Evolutionary conservation across 2,797 vertebrate genomes (phyloP).

Genomic region (Enteromius paludinosus): DNA sequence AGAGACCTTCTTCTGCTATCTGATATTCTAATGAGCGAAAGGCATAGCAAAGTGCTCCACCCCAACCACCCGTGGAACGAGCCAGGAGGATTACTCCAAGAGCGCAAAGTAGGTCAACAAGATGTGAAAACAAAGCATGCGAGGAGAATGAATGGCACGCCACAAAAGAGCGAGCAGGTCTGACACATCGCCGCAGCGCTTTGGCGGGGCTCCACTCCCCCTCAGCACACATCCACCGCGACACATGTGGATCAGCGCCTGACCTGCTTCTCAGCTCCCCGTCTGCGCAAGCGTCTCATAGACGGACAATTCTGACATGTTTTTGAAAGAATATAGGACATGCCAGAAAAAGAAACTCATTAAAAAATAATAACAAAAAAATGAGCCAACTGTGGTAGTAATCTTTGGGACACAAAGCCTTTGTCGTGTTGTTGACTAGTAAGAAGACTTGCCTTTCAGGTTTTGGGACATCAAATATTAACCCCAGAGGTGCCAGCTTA

Average conservation of each 20-base stretch:
- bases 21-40: conserved; percentile 64
- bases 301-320: conserved; percentile 42
- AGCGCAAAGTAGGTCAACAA: conserved; percentile 68
- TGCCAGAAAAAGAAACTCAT: conserved; percentile 46
- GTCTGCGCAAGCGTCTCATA: conserved; percentile 61
- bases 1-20: conserved; percentile 56
- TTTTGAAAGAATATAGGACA: conserved; percentile 59
- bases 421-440: conserved; percentile 22
- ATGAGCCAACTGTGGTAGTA: conserved; percentile 17
- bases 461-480: not conserved
- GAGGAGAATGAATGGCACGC: conserved; percentile 55
- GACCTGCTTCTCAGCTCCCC: conserved; percentile 76
- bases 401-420: conserved; percentile 38
- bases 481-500: not conserved
- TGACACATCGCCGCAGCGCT: conserved; percentile 41
- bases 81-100: conserved; percentile 64
- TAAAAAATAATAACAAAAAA: conserved; percentile 42
- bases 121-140: conserved; percentile 62
- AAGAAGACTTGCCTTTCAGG: not conserved
- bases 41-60: conserved; percentile 53
- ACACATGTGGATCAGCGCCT: conserved; percentile 54
- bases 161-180: conserved; percentile 57
- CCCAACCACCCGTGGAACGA: conserved; percentile 59
- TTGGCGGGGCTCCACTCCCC: conserved; percentile 48
- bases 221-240: conserved; percentile 50